phyloP scores from a whole-genome alignment of 2,888 invertebrate species.

The Dermolepida albohirtum region DNA sequence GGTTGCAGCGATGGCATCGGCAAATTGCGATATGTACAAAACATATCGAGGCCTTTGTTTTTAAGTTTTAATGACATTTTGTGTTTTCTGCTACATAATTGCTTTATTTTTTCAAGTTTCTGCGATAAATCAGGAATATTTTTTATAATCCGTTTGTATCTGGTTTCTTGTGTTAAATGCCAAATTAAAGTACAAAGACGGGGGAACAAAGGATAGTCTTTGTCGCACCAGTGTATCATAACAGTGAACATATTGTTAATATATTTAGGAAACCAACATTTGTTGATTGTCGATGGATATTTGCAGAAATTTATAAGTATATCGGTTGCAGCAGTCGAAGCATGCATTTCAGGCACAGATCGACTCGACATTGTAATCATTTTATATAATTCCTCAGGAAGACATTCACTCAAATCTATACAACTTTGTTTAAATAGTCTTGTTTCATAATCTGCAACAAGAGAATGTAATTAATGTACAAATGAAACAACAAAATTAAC shows the following conservation, averaged over 20 bases:
- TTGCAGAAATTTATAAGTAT: constrained; percentile 77
- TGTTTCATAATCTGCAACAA: constrained; percentile 62
- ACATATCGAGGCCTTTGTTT: constrained; percentile 53
- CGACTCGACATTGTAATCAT: constrained; percentile 66
- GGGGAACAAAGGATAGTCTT: constrained; percentile 73
- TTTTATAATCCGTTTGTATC: constrained; percentile 63
- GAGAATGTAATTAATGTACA: no score
- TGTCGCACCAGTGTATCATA: constrained; percentile 76
- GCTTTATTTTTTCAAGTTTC: constrained; percentile 55
- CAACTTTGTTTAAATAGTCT: constrained; percentile 61
- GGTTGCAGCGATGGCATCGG: constrained; percentile 55
- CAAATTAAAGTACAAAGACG: constrained; percentile 75
- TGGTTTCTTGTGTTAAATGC: constrained; percentile 72
- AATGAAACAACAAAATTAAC: no score
- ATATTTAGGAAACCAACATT: constrained; percentile 72
- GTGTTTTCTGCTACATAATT: constrained; percentile 56
- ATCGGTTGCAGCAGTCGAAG: constrained; percentile 68
- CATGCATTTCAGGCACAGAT: constrained; percentile 72
- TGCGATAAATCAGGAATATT: constrained; percentile 54
- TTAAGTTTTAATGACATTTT: constrained; percentile 56
- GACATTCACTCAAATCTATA: constrained; percentile 56
- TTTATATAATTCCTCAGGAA: constrained; percentile 62
- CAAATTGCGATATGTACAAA: constrained; percentile 27
- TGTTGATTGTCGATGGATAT: constrained; percentile 70
- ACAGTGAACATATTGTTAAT: constrained; percentile 73